These are phyloP conservation scores for Botia kubotai DNA, from an alignment of 2,797 vertebrate genomes.

Conservation along the genomic window DNA sequence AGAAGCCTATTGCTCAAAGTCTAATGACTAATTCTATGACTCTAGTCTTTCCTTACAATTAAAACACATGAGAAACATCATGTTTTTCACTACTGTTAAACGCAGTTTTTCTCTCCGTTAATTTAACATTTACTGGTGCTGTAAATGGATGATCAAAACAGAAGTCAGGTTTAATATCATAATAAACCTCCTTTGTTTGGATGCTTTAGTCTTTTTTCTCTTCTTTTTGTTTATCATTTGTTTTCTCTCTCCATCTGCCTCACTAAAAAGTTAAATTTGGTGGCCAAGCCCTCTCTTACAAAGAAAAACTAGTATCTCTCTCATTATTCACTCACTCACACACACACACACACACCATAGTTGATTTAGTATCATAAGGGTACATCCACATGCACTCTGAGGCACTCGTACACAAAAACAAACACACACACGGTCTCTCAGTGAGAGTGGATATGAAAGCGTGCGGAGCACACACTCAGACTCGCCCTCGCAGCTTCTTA, in stretches of 20 bases:
- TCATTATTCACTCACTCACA: conserved; percentile 70
- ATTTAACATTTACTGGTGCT: not conserved
- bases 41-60: not conserved
- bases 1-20: not conserved
- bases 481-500: conserved; percentile 73
- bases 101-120: not conserved
- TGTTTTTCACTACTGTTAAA: not conserved
- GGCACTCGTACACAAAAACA: conserved; percentile 46
- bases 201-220: not conserved
- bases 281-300: conserved; percentile 63
- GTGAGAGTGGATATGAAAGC: conserved; percentile 64
- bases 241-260: conserved; percentile 56
- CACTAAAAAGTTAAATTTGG: conserved; percentile 64
- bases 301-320: conserved; percentile 67
- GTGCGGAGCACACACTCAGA: conserved; percentile 53
- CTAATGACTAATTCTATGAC: not conserved
- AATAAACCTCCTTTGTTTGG: not conserved
- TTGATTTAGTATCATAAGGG: conserved; percentile 54
- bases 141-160: not conserved
- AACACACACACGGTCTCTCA: conserved; percentile 53
- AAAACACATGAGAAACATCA: too few relatives aligned
- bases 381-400: conserved; percentile 61
- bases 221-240: conserved; percentile 27
- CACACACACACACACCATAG: conserved; percentile 53
- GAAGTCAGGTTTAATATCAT: not conserved